Conservation (phyloP, 2,113 vertebrate species). For the Platycercus adscitus region DNA sequence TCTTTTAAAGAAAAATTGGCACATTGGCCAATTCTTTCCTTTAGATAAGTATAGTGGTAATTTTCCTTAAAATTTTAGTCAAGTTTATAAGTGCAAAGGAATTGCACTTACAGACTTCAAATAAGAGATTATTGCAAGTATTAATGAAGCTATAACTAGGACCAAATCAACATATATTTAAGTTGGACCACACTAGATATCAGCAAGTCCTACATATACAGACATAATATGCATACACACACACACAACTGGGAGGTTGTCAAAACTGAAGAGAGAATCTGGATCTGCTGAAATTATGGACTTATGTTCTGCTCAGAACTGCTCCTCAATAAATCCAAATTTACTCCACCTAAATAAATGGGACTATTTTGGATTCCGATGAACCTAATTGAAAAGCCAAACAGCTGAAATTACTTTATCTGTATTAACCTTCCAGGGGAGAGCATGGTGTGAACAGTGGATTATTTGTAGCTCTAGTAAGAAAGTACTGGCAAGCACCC, state of each 20-base stretch:
- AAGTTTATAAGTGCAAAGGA: background rate
- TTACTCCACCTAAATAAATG: background rate
- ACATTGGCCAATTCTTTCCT: background rate
- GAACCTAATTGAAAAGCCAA: background rate
- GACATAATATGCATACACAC: rapidly evolving
- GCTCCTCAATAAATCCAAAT: background rate
- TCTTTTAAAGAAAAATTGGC: background rate
- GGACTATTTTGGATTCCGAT: background rate
- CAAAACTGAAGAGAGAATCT: background rate
- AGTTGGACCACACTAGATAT: background rate
- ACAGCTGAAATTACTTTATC: background rate
- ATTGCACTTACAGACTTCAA: background rate
- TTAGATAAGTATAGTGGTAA: background rate
- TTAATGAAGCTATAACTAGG: background rate
- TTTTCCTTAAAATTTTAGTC: background rate
- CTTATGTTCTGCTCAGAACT: background rate
- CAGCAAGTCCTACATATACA: background rate
- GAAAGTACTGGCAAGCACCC: background rate
- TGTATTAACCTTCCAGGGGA: background rate
- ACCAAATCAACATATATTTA: background rate
- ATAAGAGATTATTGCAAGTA: background rate
- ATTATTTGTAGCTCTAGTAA: background rate
- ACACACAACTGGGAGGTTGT: rapidly evolving
- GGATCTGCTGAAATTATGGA: background rate
- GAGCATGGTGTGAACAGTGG: background rate